Evolutionary conservation across 64 coral and sea anemone species (phyloP).

Genomic region (Astreopora myriophthalma): DNA sequence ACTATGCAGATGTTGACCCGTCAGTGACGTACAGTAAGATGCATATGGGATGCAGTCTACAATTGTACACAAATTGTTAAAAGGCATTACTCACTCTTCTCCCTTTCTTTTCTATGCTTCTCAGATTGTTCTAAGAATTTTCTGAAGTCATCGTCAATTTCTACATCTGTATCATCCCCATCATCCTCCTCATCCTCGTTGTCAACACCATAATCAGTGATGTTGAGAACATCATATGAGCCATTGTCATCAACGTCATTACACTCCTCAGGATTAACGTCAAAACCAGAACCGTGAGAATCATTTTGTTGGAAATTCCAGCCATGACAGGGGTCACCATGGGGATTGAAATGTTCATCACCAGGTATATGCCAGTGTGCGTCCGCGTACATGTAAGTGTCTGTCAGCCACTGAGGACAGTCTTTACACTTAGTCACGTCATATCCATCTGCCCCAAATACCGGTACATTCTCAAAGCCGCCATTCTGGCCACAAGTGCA

Average conservation of each 20-base stretch:
- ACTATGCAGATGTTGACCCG: too few species aligned
- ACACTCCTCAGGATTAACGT: neutral
- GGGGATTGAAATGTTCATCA: neutral
- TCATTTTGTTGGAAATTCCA: neutral
- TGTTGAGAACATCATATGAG: neutral
- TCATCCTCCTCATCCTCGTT: neutral
- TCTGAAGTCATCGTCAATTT: conserved; percentile 81
- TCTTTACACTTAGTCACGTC: neutral
- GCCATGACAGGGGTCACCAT: neutral
- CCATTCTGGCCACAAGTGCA: neutral
- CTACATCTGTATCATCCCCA: conserved; percentile 34
- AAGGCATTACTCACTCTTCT: conserved; percentile 37
- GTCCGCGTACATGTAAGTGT: neutral
- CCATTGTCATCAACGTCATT: neutral
- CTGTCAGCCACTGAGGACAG: neutral
- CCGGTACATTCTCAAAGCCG: neutral
- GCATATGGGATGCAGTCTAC: too few species aligned
- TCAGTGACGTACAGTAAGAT: too few species aligned
- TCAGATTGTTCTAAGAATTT: conserved; percentile 90
- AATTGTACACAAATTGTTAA: too few species aligned
- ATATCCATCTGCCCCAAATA: neutral
- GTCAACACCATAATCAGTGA: neutral
- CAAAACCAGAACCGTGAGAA: neutral
- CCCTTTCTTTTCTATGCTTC: conserved; percentile 85
- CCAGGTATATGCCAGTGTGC: neutral